Percentiles rank a stretch among this genome's conserved stretches.
Conservation (phyloP, 2,797 vertebrate species). For the Loris lydekkerianus region DNA sequence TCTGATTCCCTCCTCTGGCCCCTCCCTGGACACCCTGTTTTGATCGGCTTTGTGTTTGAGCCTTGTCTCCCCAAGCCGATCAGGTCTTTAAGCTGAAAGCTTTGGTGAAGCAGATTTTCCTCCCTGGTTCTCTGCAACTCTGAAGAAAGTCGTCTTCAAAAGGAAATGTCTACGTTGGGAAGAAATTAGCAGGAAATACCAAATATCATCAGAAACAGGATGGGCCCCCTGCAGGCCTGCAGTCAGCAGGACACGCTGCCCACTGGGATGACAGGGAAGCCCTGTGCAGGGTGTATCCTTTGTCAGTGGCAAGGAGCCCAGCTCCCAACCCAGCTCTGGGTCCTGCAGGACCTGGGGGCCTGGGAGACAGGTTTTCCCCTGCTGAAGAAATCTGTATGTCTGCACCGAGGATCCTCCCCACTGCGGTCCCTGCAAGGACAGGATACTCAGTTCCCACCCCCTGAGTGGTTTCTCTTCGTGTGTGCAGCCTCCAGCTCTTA, state of each 20-base stretch:
- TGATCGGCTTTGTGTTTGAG: not conserved
- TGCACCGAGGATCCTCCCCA: accelerated
- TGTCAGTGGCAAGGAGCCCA: not conserved
- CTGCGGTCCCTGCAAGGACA: too few relatives aligned
- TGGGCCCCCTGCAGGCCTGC: slow-evolving; percentile 9
- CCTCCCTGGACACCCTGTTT: not conserved
- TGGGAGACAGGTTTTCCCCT: accelerated
- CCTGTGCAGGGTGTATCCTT: not conserved
- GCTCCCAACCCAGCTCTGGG: not conserved
- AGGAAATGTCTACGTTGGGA: slow-evolving; percentile 76
- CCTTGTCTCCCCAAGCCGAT: not conserved
- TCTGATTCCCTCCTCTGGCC: not conserved
- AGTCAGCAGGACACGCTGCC: not conserved
- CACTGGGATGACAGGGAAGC: not conserved
- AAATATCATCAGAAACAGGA: slow-evolving; percentile 62
- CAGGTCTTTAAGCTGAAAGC: not conserved
- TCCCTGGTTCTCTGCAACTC: slow-evolving; percentile 49
- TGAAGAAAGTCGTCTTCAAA: slow-evolving; percentile 35
- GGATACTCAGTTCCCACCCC: not conserved
- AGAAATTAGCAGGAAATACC: slow-evolving; percentile 79
- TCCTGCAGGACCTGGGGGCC: not conserved
- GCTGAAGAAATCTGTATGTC: accelerated
- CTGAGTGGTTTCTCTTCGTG: not conserved
- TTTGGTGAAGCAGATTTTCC: not conserved
- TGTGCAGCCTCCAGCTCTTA: not conserved